Conservation (phyloP, 2,113 vertebrate genomes). For the Sapajus apella region DNA sequence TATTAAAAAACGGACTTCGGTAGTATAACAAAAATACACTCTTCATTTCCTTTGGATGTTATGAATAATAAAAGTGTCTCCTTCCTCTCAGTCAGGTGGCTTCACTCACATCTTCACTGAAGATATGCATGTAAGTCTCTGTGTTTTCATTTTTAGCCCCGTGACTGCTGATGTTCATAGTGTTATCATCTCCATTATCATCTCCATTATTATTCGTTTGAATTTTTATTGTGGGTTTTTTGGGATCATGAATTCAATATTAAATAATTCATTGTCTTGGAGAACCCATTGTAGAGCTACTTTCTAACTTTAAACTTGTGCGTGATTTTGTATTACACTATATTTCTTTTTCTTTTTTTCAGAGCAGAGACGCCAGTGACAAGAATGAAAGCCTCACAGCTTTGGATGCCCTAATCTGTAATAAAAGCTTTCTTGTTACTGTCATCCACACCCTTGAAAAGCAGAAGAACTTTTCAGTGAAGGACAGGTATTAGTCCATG, state of each 20-base stretch:
- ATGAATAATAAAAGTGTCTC: slow-evolving; percentile 78
- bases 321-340: neutral
- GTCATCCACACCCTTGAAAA: slow-evolving; percentile 90
- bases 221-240: slow-evolving; percentile 54
- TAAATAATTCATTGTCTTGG: slow-evolving; percentile 65
- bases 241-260: slow-evolving; percentile 51
- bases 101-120: slow-evolving; percentile 87
- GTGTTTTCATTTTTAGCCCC: slow-evolving; percentile 63
- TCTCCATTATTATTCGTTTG: slow-evolving; percentile 45
- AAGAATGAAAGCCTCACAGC: slow-evolving; percentile 86
- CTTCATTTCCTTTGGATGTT: slow-evolving; percentile 69
- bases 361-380: slow-evolving; percentile 83
- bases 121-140: slow-evolving; percentile 84
- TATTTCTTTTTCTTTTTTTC: slow-evolving; percentile 65
- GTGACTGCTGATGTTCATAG: neutral
- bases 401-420: slow-evolving; percentile 87
- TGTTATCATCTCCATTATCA: neutral
- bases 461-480: slow-evolving; percentile 89
- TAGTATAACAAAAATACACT: slow-evolving; percentile 63
- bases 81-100: slow-evolving; percentile 85
- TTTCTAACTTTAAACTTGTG: slow-evolving; percentile 12
- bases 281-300: slow-evolving; percentile 59
- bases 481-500: slow-evolving; percentile 85
- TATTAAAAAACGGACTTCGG: slow-evolving; percentile 59
- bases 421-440: slow-evolving; percentile 87